Evolutionary conservation across 2,113 vertebrate genomes (phyloP), one percentile per base, ranked within the genome.

Genomic region (Silurus asotus): DNA sequence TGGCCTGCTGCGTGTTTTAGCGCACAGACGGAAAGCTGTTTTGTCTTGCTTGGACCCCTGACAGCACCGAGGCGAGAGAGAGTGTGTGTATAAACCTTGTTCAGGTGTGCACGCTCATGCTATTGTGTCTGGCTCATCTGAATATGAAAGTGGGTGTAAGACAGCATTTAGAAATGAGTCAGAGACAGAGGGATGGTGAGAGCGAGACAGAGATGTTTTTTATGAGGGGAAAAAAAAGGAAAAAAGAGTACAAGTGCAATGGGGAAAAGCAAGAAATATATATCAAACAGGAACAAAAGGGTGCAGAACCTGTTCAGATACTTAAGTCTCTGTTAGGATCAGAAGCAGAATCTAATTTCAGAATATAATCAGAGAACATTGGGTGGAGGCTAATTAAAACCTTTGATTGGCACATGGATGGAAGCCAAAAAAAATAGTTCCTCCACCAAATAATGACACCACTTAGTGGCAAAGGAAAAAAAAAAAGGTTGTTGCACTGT

Each of bases 141-240:
- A 89, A 89, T 87, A 87, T 84, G 77, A 89, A 89, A 89, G 85
- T 81, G 77, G 56, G 81, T 49, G 79, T 81, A 61, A 64, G 61
- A 8, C 58, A 81, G 59, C 45, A n/a, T 64, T 62, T 65, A 49
- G 56, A 81, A 81, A 64, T 81, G 79, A 81, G 61, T 64, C 58
- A 81, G 79, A 81, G 37, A 84, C 65, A 84, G 51, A 84, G 49
- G 76, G 67, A 84, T 69, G 62, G 62, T 15, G n/a, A 17, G 70
- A 84, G 45, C 1, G 2, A 79, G 55, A 59, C 45, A 56, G 74
- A 15, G 49, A 76, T 13, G 14, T 64, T 61, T 69, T 69, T 53
- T 77, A 7, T 48, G 10, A 11, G 7, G 13, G 37, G 37, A 37
- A 23, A 49, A 13, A 72, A 72, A 17, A 20, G 0, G n/a, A 25